Base-by-base conservation (phyloP, 2,888 invertebrate species). In the Meganola albula region DNA sequence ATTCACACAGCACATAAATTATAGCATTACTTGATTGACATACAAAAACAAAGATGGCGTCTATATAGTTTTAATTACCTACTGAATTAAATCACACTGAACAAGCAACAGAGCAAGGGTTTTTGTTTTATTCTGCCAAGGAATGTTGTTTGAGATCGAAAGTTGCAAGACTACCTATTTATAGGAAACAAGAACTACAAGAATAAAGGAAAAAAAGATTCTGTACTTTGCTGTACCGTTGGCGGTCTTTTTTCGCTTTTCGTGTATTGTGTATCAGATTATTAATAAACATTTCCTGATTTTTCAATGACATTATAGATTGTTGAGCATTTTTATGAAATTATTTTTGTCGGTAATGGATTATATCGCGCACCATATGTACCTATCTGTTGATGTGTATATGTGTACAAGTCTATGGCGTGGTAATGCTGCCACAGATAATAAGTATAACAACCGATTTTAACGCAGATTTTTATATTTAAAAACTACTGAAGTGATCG, bases 111-210 rank as follows among this genome's bases (percentile, higher is more conserved):
- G 3, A 5, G 20, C 2, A 20, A 24, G 27, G 21, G 22, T 7
- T 12, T 16, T 13, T 22, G 40, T 46, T 38, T 46, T 37, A 37
- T 50, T 50, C 36, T 24, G 8, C 10, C 34, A 26, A 4, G 40
- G 58, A 55, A 57, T 54, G 58, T 40, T 44, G 38, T 24, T 24
- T 34, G 53, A 59, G 55, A 65, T 61, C 48, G 64, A 66, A 67
- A 67, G 67, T 68, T 59, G 58, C 44, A 48, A 40, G 30, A 44
- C 27, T 27, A 23, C 29, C 55, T 67, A 67, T 64, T 62, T 56
- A 61, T 65, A 65, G 53, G 41, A 43, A 56, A 52, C 50, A 23
- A 50, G 54, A 44, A 28, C 34, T 40, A 16, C 20, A 20, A 20
- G 20, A 20, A 3, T n/a, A 7, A n/a, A 20, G n/a, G 6, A 20